phyloP scores from a whole-genome alignment of 2,888 invertebrate species.

The Barypeithes pellucidus region DNA sequence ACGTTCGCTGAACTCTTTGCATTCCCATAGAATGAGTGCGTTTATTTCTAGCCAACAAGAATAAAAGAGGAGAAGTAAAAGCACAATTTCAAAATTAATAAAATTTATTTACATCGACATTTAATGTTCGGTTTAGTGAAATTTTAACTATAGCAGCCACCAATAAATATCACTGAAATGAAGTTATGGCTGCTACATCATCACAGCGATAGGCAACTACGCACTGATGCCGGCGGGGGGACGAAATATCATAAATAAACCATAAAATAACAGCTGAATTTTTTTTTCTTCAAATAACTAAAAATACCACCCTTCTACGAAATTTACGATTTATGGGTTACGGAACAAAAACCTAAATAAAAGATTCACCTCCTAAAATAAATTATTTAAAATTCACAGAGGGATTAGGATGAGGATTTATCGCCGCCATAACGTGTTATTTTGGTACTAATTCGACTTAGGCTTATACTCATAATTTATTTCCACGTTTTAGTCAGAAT shows the following conservation, averaged over 20 bases:
- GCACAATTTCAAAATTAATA: slow-evolving; percentile 31
- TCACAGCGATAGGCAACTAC: too few species aligned
- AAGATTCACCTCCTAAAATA: slow-evolving; percentile 10
- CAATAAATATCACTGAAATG: too few species aligned
- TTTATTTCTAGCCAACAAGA: slow-evolving; percentile 44
- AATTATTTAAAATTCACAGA: slow-evolving; percentile 17
- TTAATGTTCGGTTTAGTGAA: background rate
- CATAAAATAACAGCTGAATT: too few species aligned
- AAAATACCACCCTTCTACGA: slow-evolving; percentile 5
- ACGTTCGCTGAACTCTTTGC: slow-evolving; percentile 47
- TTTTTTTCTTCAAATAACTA: too few species aligned
- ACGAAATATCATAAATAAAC: too few species aligned
- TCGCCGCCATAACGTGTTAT: slow-evolving; percentile 9
- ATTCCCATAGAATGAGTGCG: slow-evolving; percentile 41
- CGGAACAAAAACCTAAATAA: background rate
- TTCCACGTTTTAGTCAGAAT: background rate
- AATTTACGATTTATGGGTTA: slow-evolving; percentile 2
- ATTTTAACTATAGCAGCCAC: background rate
- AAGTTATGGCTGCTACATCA: too few species aligned
- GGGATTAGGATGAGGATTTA: slow-evolving; percentile 22
- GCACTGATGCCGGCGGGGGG: too few species aligned
- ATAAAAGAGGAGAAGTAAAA: slow-evolving; percentile 36
- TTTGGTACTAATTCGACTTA: slow-evolving; percentile 20
- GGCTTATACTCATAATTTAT: slow-evolving; percentile 7
- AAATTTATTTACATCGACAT: background rate